Evolutionary conservation across 1,140 invertebrate genomes (phyloP).

Genomic region (Drosophila parvula): DNA sequence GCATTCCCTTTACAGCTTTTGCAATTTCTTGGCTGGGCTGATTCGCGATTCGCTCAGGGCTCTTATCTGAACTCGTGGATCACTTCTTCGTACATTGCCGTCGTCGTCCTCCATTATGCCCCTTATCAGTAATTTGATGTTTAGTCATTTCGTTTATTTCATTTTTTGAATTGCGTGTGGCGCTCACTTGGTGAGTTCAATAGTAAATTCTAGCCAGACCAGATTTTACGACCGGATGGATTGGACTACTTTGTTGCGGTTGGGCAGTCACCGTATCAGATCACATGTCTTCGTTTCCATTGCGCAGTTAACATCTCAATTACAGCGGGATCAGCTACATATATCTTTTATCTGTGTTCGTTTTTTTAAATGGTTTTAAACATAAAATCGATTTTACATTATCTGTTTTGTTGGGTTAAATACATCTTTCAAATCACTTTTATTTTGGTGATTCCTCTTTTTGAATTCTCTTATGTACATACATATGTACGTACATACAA

Average conservation of each 20-base stretch:
- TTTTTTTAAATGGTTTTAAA: not conserved
- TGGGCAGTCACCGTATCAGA: slow-evolving; percentile 16
- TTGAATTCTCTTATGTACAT: not conserved
- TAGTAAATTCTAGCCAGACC: not conserved
- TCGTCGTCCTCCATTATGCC: slow-evolving; percentile 7
- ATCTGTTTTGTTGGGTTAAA: not conserved
- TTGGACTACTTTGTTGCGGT: slow-evolving; percentile 34
- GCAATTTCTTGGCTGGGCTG: slow-evolving; percentile 12
- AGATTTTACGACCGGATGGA: slow-evolving; percentile 12
- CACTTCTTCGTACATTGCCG: slow-evolving; percentile 34
- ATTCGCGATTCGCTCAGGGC: slow-evolving; percentile 15
- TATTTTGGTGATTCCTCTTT: not conserved
- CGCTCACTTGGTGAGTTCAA: not conserved
- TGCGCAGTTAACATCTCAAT: slow-evolving; percentile 50
- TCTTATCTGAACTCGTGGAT: slow-evolving; percentile 39
- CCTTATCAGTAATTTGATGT: slow-evolving; percentile 25
- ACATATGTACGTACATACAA: too few species aligned
- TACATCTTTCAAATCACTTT: not conserved
- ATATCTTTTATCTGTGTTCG: too few species aligned
- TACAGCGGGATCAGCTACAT: not conserved
- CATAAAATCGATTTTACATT: too few species aligned
- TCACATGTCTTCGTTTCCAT: slow-evolving; percentile 49
- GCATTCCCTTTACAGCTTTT: slow-evolving; percentile 19
- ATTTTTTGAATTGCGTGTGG: slow-evolving; percentile 21
- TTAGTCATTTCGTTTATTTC: slow-evolving; percentile 14